Percentiles rank a stretch among this genome's conserved stretches.
Conservation (phyloP, 2,888 invertebrate genomes). For the Cosmia trapezina region DNA sequence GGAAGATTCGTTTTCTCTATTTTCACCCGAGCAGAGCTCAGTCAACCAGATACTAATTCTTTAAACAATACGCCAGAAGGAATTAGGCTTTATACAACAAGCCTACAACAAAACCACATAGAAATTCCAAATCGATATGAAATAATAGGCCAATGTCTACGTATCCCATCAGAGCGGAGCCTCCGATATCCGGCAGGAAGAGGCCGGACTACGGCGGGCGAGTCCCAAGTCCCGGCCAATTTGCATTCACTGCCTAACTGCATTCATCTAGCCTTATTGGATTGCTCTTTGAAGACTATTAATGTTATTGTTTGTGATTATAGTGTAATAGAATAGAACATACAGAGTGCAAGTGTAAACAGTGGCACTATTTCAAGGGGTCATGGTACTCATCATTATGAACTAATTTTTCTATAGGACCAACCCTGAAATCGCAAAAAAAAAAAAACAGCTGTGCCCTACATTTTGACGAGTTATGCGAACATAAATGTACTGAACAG, state of each 20-base stretch:
- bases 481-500: no score
- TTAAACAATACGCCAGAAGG: neutral
- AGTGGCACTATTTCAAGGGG: no score
- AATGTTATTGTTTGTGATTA: conserved; percentile 11
- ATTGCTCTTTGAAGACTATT: conserved; percentile 17
- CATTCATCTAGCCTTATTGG: conserved; percentile 37
- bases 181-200: conserved; percentile 59
- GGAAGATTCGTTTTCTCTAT: no score
- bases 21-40: no score
- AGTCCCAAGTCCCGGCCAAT: conserved; percentile 41
- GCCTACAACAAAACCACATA: neutral
- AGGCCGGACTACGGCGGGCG: conserved; percentile 17
- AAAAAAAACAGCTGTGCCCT: no score
- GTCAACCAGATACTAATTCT: no score
- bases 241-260: conserved; percentile 55
- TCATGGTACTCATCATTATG: no score
- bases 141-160: conserved; percentile 29
- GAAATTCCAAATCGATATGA: conserved; percentile 18
- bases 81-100: neutral
- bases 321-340: conserved; percentile 1
- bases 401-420: no score
- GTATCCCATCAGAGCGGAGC: conserved; percentile 19
- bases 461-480: no score
- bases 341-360: no score
- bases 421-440: no score